Percentiles rank a stretch among this genome's conserved stretches.
These are phyloP conservation scores for Mythimna loreyi DNA, from an alignment of 2,888 invertebrate species.

Conservation along the genomic window DNA sequence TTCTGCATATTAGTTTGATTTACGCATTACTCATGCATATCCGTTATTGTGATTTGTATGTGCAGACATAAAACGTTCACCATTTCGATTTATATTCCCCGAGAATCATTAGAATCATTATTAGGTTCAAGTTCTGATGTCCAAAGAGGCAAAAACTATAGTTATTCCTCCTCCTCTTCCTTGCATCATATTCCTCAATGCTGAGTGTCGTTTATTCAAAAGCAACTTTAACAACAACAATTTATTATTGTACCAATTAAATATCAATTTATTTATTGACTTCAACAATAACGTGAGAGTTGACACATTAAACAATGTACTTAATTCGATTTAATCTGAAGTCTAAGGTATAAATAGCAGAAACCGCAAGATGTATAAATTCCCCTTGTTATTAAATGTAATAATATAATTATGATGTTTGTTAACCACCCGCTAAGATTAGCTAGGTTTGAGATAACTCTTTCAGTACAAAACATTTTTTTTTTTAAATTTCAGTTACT, in stretches of 20 bases:
- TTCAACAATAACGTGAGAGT: neutral
- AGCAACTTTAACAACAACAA: neutral
- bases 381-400: neutral
- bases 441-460: constrained; percentile 14
- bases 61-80: neutral
- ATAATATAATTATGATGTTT: constrained; percentile 3
- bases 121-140: neutral
- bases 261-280: constrained; percentile 1
- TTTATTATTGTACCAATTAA: constrained; percentile 8
- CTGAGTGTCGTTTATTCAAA: no score
- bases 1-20: neutral
- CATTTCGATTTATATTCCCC: neutral
- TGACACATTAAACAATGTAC: constrained; percentile 13
- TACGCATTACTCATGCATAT: neutral
- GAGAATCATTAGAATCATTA: neutral
- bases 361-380: constrained; percentile 18
- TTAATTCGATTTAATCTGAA: constrained; percentile 10
- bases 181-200: no score
- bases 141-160: neutral
- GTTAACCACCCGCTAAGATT: constrained; percentile 58
- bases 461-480: neutral
- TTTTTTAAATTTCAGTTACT: neutral
- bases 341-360: constrained; percentile 20
- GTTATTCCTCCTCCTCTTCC: no score
- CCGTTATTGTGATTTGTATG: constrained; percentile 6